Evolutionary conservation across 2,888 invertebrate species (phyloP).

Genomic region (Pachliopta kotzebuea): DNA sequence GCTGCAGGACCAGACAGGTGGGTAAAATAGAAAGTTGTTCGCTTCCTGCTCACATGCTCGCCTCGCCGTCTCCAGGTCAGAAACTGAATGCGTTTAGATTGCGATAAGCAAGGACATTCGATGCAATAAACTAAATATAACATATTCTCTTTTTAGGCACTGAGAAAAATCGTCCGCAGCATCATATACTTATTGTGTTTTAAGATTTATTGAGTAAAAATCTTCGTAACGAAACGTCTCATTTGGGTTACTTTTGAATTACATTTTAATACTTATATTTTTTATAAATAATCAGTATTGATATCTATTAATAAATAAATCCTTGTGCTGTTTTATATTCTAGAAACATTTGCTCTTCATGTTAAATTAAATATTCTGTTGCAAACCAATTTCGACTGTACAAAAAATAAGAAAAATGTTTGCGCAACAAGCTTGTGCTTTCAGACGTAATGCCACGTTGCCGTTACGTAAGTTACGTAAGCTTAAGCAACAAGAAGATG

Average conservation of each 20-base stretch:
- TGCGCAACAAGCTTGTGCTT: conserved; percentile 19
- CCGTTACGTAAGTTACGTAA: conserved; percentile 19
- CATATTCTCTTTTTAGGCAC: background rate
- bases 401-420: conserved; percentile 11
- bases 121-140: background rate
- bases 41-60: conserved; percentile 74
- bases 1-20: conserved; percentile 74
- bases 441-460: conserved; percentile 14
- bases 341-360: background rate
- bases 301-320: background rate
- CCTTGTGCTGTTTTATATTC: background rate
- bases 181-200: no score
- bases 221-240: no score
- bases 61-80: conserved; percentile 48
- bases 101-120: conserved; percentile 43
- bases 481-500: conserved; percentile 28
- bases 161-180: background rate
- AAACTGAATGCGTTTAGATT: conserved; percentile 40
- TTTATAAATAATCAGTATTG: background rate
- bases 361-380: background rate
- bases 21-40: conserved; percentile 79
- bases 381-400: background rate
- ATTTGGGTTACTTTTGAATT: no score
- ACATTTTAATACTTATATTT: background rate
- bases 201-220: no score